phyloP scores from a whole-genome alignment of 53 echinoderm and acorn worm species.

The Apostichopus leukothele region DNA sequence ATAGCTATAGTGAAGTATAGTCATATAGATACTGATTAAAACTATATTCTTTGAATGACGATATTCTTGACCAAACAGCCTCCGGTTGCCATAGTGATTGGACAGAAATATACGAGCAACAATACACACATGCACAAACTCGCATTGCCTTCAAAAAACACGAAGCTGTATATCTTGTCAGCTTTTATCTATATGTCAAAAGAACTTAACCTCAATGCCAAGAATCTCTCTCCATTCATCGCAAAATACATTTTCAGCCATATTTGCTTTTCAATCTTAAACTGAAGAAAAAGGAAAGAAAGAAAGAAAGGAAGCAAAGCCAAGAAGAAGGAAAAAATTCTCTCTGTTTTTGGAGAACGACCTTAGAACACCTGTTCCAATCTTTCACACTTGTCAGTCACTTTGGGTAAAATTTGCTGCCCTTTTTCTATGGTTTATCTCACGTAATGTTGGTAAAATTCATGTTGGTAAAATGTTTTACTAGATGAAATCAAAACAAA shows the following conservation, averaged over 20 bases:
- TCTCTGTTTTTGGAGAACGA: conserved; percentile 12
- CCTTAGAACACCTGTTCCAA: conserved; percentile 39
- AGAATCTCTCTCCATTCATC: background rate
- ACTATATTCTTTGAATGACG: no score
- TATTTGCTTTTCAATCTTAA: background rate
- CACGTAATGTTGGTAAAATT: conserved; percentile 16
- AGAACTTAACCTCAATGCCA: background rate
- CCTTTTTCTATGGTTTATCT: conserved; percentile 3
- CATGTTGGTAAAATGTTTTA: conserved; percentile 30
- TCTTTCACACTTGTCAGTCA: conserved; percentile 47
- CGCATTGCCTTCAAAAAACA: background rate
- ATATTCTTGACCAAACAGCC: no score
- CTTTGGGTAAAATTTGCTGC: conserved; percentile 34
- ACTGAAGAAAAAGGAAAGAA: background rate
- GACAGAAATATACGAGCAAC: no score
- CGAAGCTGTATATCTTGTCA: background rate
- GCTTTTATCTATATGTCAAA: background rate
- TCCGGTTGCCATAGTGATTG: no score
- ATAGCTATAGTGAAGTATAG: no score
- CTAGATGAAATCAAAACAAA: background rate
- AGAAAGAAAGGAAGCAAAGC: no score
- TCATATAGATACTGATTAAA: no score
- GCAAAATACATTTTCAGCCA: background rate
- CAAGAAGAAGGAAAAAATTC: no score
- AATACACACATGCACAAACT: no score